Evolutionary conservation across 2,113 vertebrate species (phyloP), one percentile per base, ranked within the genome.

Genomic region (Larimichthys polyactis): DNA sequence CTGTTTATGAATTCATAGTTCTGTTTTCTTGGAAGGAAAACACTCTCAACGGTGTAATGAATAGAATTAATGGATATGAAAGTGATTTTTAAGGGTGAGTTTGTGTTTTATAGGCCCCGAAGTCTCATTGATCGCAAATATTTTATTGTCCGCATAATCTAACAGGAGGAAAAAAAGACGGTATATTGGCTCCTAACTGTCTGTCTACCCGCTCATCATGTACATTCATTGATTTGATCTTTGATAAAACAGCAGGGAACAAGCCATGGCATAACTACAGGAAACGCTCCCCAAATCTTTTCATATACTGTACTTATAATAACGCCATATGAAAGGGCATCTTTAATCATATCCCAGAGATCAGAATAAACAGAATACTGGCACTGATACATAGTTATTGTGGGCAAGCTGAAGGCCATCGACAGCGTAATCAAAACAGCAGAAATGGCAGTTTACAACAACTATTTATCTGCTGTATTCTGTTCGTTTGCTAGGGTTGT

Each of bases 51-150:
- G 69, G 57, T 83, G 48, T 57, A 81, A 79, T 70, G 54, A 76
- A 78, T 24, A 66, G 17, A 58, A 59, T 79, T 60, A 79, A 79
- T 82, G 57, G 65, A 46, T 81, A 65, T 79, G 43, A 40, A 71
- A 67, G 40, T 52, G 24, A 58, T 64, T 75, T 81, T 77, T 71
- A 62, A 63, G 22, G 66, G 49, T 29, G 49, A 20, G 17, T 71
- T 83, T 72, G 64, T 78, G 71, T 81, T 81, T 80, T 44, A 78
- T 82, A 49, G 63, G 24, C 57, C 71, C 48, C 57, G 40, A 75
- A 81, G 66, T 69, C 44, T 51, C 64, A 77, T 69, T 71, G 65
- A 85, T 59, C 70, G 15, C 27, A 79, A 64, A 48, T 22, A 71
- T 68, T 76, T 79, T 63, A 78, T 65, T 70, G 62, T 81, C 44